Evolutionary conservation across 2,888 invertebrate species (phyloP), one percentile per base, ranked within the genome.

Genomic region (Thera obeliscata): DNA sequence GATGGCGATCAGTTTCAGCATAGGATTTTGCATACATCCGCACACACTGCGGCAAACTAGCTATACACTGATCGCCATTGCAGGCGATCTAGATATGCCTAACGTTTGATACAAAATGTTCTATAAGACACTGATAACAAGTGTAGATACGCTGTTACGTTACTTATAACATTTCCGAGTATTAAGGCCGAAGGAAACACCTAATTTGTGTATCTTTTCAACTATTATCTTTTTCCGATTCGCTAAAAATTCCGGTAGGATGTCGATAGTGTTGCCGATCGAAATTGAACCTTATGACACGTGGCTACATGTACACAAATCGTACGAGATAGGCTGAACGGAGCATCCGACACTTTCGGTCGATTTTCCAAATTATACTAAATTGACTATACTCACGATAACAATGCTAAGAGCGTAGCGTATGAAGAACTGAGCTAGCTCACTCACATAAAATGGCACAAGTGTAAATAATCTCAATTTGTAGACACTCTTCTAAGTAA

Each of bases 181-280:
- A 72, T 78, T 80, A 84, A 92, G 92, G 92, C 74, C 90, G 81
- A 81, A 90, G 93, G 93, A 93, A 88, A 87, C 82, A 70, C 78
- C 81, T 87, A 83, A 91, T 91, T 89, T 87, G 74, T 86, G 76
- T 82, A 87, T 89, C 86, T 85, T 86, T 88, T 84, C 81, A 85
- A 80, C 85, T 78, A 91, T 91, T 92, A 92, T 88, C 83, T 85
- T 83, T 82, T 91, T 88, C 88, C 88, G 90, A 91, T 92, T 87
- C 81, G 84, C 81, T 87, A 86, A 87, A 22, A 90, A 88, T 89
- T 89, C 88, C 87, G 86, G 82, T 80, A 81, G 80, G 81, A 81
- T 81, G 77, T 77, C 67, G 63, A 65, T 63, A 59, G 12, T n/a
- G 9, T 35, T 71, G 71, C 70, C 73, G 75, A 61, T 58, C 69